Evolutionary conservation across 2,113 vertebrate genomes (phyloP).

Genomic region (Romanogobio albipinnatus): DNA sequence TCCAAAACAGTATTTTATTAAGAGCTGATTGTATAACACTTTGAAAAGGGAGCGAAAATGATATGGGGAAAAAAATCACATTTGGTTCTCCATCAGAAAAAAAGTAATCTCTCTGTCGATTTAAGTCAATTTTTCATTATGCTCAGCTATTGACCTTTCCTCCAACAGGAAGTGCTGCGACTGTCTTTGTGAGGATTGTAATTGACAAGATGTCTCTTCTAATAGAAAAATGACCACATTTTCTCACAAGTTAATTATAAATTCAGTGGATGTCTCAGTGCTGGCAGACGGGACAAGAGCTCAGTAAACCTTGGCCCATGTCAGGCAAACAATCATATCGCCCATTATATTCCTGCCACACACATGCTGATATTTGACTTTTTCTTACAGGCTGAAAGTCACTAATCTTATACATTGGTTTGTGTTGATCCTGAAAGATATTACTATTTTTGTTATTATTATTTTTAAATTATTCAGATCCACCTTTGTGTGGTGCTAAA

Average conservation of each 20-base stretch:
- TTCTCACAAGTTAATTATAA: slow-evolving; percentile 78
- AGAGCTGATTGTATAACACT: slow-evolving; percentile 67
- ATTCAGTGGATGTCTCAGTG: slow-evolving; percentile 72
- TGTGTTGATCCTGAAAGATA: not conserved
- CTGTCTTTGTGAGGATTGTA: slow-evolving; percentile 79
- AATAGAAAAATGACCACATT: slow-evolving; percentile 81
- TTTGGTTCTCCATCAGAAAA: slow-evolving; percentile 77
- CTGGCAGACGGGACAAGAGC: slow-evolving; percentile 69
- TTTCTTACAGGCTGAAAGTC: slow-evolving; percentile 32
- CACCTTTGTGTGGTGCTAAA: not conserved
- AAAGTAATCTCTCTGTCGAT: slow-evolving; percentile 69
- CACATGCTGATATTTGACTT: slow-evolving; percentile 30
- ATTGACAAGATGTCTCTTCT: slow-evolving; percentile 85
- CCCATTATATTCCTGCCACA: slow-evolving; percentile 17
- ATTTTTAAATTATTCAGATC: not conserved
- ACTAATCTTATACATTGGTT: not conserved
- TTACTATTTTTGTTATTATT: not conserved
- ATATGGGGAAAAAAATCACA: slow-evolving; percentile 80
- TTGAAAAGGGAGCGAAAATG: slow-evolving; percentile 73
- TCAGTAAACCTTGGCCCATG: slow-evolving; percentile 76
- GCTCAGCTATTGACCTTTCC: slow-evolving; percentile 83
- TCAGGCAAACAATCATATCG: slow-evolving; percentile 60
- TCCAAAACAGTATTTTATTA: slow-evolving; percentile 74
- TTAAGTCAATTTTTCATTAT: slow-evolving; percentile 83
- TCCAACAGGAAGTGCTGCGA: slow-evolving; percentile 80